Evolutionary conservation across 2,888 invertebrate genomes (phyloP).

Genomic region (Ctena decussata): DNA sequence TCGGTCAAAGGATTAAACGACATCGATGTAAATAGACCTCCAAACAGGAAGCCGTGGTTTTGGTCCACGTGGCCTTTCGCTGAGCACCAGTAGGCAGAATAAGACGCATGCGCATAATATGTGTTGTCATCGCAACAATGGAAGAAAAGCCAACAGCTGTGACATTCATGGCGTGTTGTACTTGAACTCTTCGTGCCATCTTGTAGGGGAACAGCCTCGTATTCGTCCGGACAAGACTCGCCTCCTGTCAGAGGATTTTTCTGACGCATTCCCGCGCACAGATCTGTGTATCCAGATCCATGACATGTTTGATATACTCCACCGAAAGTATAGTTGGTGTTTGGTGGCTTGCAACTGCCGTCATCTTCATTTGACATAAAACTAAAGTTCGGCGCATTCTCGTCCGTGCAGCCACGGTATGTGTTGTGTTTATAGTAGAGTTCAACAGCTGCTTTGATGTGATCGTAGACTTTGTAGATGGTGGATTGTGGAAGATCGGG

Average conservation of each 20-base stretch:
- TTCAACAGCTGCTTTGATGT: constrained; percentile 72
- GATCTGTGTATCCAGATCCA: constrained; percentile 40
- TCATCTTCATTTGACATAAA: constrained; percentile 81
- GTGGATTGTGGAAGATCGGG: constrained; percentile 74
- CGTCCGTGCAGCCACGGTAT: constrained; percentile 76
- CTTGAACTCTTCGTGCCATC: constrained; percentile 51
- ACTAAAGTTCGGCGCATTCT: constrained; percentile 76
- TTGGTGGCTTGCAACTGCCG: constrained; percentile 70
- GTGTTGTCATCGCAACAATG: constrained; percentile 60
- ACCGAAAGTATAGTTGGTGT: constrained; percentile 79
- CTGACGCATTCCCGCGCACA: constrained; percentile 45
- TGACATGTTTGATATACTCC: constrained; percentile 78
- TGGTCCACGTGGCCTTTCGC: constrained; percentile 65
- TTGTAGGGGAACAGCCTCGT: constrained; percentile 69
- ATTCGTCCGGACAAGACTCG: constrained; percentile 71
- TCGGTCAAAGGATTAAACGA: constrained; percentile 72
- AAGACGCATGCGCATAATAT: constrained; percentile 61
- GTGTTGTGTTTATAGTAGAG: constrained; percentile 80
- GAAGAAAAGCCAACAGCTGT: constrained; percentile 64
- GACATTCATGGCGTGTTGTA: constrained; percentile 54
- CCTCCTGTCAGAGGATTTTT: constrained; percentile 78
- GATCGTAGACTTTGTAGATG: constrained; percentile 60
- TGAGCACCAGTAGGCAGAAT: constrained; percentile 79
- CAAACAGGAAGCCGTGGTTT: constrained; percentile 78
- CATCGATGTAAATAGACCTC: constrained; percentile 74